phyloP scores from a whole-genome alignment of 2,888 invertebrate genomes.

The Sphaerophoria taeniata region DNA sequence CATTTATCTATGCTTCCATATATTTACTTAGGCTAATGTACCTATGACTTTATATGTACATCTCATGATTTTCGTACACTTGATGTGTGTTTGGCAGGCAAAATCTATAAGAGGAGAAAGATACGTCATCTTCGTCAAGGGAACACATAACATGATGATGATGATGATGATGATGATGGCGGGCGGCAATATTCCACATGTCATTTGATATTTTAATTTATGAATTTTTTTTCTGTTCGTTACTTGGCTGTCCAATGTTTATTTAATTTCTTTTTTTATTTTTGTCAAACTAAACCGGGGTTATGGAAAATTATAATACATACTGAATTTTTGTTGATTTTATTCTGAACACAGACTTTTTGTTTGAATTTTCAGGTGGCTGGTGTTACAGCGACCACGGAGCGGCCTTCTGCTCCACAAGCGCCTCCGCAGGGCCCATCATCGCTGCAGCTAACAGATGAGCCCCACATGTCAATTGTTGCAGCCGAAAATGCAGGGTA shows the following conservation, averaged over 20 bases:
- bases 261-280: slow-evolving; percentile 19
- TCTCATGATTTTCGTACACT: slow-evolving; percentile 46
- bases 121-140: slow-evolving; percentile 55
- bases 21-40: slow-evolving; percentile 66
- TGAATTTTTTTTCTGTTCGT: slow-evolving; percentile 49
- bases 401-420: slow-evolving; percentile 77
- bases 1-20: slow-evolving; percentile 62
- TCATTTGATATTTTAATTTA: slow-evolving; percentile 75
- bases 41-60: slow-evolving; percentile 28
- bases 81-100: slow-evolving; percentile 59
- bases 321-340: slow-evolving; percentile 11
- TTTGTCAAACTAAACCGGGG: not conserved
- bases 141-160: slow-evolving; percentile 47
- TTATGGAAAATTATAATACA: slow-evolving; percentile 42
- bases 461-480: slow-evolving; percentile 84
- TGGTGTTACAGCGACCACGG: slow-evolving; percentile 79
- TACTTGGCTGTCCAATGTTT: slow-evolving; percentile 19
- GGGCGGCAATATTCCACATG: slow-evolving; percentile 43
- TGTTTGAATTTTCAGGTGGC: slow-evolving; percentile 76
- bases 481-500: slow-evolving; percentile 84
- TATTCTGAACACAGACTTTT: slow-evolving; percentile 38
- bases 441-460: slow-evolving; percentile 83
- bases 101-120: slow-evolving; percentile 37
- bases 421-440: slow-evolving; percentile 81
- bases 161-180: slow-evolving; percentile 28